Base-by-base conservation (phyloP, 2,797 vertebrate species). In the Artibeus lituratus region DNA sequence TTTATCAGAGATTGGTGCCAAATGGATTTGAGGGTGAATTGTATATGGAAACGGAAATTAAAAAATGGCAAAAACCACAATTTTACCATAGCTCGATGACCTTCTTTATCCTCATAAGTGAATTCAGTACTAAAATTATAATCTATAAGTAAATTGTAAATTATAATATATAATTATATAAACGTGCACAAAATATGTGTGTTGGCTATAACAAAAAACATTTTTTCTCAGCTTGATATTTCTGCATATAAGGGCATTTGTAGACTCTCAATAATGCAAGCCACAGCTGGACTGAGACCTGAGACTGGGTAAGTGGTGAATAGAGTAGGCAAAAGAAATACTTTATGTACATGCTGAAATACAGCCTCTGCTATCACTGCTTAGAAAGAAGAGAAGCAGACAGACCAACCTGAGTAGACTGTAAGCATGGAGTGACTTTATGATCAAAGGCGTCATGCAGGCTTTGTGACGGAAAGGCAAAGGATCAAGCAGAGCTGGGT, bases 341-440 rank as follows among this genome's bases (percentile, higher is more conserved):
- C 29, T 84, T 69, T 65, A 90, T 65, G 76, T 16, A 69, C 53
- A 62, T 47, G 44, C 44, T 94, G 72, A 94, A 73, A 39, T 74
- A 76, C 37, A 84, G 65, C 49, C 65, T 90, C 67, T 69, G 51
- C 55, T 80, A 85, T 57, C 57, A 62, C 49, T 80, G n/a, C 65
- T 89, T 73, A 87, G 57, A 92, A 85, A 92, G 39, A 88, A 87
- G 49, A 92, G 72, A 87, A 77, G 67, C 81, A 90, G 29, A 42
- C 9, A 88, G 53, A 62, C 14, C 65, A 51, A 57, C 14, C 14
- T 73, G 51, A 77, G 32, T n/a, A 49, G n/a, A 65, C 78, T 85
- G 59, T 29, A 86, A 69, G 72, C 90, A 91, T 24, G 21, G 39
- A 18, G 67, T 62, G 77, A 65, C 35, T 73, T 8, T 85, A 24